Conservation (phyloP, 2,797 vertebrate genomes). For the Anguilla megastoma region DNA sequence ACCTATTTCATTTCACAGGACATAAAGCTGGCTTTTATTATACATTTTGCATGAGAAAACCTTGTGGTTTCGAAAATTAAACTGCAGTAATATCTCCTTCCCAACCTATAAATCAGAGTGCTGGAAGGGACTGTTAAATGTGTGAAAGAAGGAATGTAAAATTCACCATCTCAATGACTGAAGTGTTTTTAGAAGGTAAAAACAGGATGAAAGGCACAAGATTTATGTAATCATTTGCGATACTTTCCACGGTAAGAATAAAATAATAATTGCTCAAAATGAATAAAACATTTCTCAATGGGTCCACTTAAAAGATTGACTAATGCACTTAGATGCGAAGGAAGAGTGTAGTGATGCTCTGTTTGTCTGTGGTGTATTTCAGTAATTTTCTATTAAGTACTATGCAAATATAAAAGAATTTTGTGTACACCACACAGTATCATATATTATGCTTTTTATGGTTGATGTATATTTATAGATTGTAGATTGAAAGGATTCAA, state of each 20-base stretch:
- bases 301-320: conserved; percentile 45
- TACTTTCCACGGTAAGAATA: conserved; percentile 47
- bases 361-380: not conserved
- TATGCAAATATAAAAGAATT: not conserved
- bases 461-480: not conserved
- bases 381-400: not conserved
- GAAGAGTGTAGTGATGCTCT: not conserved
- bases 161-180: not conserved
- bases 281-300: conserved; percentile 61
- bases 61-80: conserved; percentile 60
- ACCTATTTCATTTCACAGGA: conserved; percentile 72
- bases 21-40: conserved; percentile 69
- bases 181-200: not conserved
- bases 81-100: conserved; percentile 34
- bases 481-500: not conserved
- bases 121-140: not conserved
- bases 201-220: conserved; percentile 49
- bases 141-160: not conserved
- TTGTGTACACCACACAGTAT: too few species aligned
- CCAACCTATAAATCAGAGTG: conserved; percentile 38
- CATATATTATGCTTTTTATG: too few species aligned
- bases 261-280: conserved; percentile 50
- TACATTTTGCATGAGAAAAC: conserved; percentile 51
- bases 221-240: conserved; percentile 57
- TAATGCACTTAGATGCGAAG: conserved; percentile 41